A percentile compares a stretch with the other conserved stretches of the same genome.
Conservation (phyloP, 2,888 invertebrate species). For the Sthenelais limicola region DNA sequence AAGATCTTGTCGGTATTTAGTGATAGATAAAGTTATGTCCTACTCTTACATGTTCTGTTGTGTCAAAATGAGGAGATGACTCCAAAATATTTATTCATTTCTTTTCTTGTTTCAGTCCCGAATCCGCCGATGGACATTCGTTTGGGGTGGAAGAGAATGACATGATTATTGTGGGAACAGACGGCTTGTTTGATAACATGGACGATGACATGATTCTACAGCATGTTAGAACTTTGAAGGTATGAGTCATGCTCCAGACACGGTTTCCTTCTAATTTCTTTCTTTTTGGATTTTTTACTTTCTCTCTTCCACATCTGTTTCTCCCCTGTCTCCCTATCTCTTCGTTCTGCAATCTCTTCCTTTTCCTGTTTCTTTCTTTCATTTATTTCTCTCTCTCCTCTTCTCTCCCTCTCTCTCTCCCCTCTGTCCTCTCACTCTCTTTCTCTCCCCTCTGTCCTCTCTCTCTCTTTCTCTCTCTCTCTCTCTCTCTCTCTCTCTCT, state of each 20-base stretch:
- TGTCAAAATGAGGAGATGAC: not conserved
- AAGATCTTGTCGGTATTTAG: no score
- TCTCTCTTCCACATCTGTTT: not conserved
- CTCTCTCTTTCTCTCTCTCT: not conserved
- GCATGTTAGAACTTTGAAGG: conserved; percentile 74
- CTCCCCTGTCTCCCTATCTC: not conserved
- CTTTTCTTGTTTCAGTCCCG: conserved; percentile 78
- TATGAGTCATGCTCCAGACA: no score
- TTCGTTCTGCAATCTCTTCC: not conserved
- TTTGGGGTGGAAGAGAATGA: conserved; percentile 90
- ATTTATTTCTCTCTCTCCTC: not conserved
- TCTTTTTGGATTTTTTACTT: not conserved
- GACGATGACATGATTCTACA: conserved; percentile 91
- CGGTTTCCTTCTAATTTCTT: no score
- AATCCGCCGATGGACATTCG: conserved; percentile 90
- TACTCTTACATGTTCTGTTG: not conserved
- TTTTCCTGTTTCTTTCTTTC: not conserved
- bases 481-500: not conserved
- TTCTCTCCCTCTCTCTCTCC: not conserved
- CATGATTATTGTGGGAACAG: conserved; percentile 91
- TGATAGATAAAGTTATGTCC: no score
- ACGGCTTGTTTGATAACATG: conserved; percentile 98
- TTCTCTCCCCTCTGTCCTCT: not conserved
- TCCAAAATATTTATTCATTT: not conserved
- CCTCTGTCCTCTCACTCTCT: not conserved